A percentile compares a stretch with the other conserved stretches of the same genome.
phyloP scores from a whole-genome alignment of 2,113 vertebrate species.

The Alces alces region DNA sequence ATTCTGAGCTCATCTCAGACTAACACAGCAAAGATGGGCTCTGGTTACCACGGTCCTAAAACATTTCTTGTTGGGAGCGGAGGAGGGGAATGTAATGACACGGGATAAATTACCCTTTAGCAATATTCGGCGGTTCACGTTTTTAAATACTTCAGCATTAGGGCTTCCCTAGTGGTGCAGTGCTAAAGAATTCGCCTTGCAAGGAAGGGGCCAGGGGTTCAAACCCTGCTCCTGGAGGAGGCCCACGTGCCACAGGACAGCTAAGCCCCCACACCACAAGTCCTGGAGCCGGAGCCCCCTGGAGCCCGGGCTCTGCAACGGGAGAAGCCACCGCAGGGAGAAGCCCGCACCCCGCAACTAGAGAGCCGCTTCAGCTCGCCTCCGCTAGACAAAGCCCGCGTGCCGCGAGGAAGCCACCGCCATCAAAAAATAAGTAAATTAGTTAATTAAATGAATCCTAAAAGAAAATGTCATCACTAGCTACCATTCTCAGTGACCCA shows the following conservation, averaged over 20 bases:
- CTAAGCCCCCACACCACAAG: background rate
- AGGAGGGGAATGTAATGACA: background rate
- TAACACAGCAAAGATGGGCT: conserved; percentile 20
- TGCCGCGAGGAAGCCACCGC: accelerated
- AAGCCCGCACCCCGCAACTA: accelerated
- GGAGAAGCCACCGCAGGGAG: background rate
- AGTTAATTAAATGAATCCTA: background rate
- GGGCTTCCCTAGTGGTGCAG: background rate
- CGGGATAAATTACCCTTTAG: conserved; percentile 9
- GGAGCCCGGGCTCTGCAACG: background rate
- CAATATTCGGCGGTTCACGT: background rate
- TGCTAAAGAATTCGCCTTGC: background rate
- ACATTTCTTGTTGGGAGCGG: conserved; percentile 36
- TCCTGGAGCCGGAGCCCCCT: no score
- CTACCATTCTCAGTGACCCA: background rate
- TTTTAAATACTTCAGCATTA: background rate
- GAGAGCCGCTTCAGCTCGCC: background rate
- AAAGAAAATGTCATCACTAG: background rate
- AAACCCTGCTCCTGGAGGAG: background rate
- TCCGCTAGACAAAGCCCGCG: background rate
- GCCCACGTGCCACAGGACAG: background rate
- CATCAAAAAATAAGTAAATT: background rate
- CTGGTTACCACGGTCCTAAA: conserved; percentile 54
- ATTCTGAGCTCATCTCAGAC: conserved; percentile 41
- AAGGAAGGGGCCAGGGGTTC: background rate